Conservation (phyloP, 2,888 invertebrate genomes). For the Mimas tiliae region DNA sequence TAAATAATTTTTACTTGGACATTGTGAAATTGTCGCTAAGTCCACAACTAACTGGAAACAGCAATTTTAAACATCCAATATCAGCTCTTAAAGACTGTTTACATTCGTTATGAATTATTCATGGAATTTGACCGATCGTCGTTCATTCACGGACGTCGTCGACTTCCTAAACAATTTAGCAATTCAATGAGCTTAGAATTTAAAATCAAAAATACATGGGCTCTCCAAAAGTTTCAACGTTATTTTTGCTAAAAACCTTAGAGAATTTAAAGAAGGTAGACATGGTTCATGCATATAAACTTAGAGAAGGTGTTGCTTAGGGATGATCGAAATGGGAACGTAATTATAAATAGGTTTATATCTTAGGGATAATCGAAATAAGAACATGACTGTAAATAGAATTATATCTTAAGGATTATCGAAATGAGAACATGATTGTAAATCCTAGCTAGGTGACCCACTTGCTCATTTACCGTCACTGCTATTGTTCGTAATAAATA, state of each 20-base stretch:
- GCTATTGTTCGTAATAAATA: too few species aligned
- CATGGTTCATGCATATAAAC: background rate
- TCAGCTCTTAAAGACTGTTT: conserved; percentile 34
- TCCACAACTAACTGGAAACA: too few species aligned
- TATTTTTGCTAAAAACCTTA: background rate
- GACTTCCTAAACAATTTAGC: conserved; percentile 56
- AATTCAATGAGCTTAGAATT: conserved; percentile 59
- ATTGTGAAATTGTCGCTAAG: too few species aligned
- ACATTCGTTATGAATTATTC: conserved; percentile 53
- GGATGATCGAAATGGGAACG: too few species aligned
- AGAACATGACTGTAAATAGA: too few species aligned
- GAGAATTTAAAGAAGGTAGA: background rate
- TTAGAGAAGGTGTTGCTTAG: background rate
- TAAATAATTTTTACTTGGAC: too few species aligned
- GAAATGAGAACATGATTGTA: too few species aligned
- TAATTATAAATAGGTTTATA: too few species aligned
- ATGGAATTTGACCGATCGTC: conserved; percentile 54
- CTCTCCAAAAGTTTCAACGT: conserved; percentile 1
- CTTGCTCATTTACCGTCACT: too few species aligned
- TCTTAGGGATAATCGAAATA: too few species aligned
- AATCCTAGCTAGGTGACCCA: too few species aligned
- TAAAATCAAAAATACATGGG: conserved; percentile 30
- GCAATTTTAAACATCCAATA: background rate
- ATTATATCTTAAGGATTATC: too few species aligned
- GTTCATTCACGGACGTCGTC: conserved; percentile 41